Base-by-base conservation (phyloP, 2,797 vertebrate species). In the Artibeus lituratus region DNA sequence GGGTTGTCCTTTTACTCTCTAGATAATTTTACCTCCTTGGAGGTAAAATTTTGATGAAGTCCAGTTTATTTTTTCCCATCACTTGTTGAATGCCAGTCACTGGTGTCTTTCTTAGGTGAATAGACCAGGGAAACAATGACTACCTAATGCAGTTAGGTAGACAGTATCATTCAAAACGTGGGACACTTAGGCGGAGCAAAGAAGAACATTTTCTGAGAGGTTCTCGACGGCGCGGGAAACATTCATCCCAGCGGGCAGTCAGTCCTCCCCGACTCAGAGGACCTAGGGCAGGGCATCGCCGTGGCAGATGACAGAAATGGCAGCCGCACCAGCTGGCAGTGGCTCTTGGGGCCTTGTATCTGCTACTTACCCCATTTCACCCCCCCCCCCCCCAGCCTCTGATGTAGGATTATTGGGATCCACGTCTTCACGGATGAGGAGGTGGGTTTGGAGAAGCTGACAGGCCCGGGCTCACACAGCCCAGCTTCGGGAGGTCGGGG, bases 301-400 rank as follows among this genome's bases (percentile, higher is more conserved):
- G 12, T 7, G 21, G 8, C 6, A 2, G 49, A 9, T 19, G 53
- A 15, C 8, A 11, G 1, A 11, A 32, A 6, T 0, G 0, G 5
- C 2, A 5, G 7, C 5, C 0, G 10, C 0, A 4, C 39, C 16
- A 3, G 39, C 49, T 29, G 0, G 10, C 67, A 15, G 32, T 1
- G 4, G 14, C 53, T 37, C 26, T 67, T 72, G 7, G 2, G n/a
- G 3, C 10, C 55, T 35, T 19, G 2, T 32, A 1, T 18, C 26
- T 22, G 18, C 37, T 51, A 0, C 62, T 88, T n/a, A 2, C 22
- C 35, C 42, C 57, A 21, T 32, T 24, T 67, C n/a, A 8, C 37
- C 73, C 42, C 47, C 1, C 47, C 37, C 5, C 9, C 19, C 19
- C 32, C 11, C 65, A n/a, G n/a, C n/a, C n/a, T 65, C 62, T 24